These are phyloP conservation scores for Vipera latastei DNA, from an alignment of 2,797 vertebrate genomes.

Conservation along the genomic window DNA sequence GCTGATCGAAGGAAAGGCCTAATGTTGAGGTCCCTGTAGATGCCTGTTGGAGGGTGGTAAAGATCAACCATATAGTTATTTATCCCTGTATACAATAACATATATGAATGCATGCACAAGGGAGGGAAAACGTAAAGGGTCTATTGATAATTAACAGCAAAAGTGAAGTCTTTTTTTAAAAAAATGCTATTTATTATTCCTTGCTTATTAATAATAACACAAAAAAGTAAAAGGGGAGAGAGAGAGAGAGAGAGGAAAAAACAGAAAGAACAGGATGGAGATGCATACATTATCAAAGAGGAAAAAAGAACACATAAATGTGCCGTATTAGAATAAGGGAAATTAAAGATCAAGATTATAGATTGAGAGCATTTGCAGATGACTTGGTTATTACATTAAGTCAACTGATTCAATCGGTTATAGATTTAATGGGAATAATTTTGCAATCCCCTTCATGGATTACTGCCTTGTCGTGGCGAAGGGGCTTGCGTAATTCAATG, in stretches of 20 bases:
- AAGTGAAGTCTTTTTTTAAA: neutral
- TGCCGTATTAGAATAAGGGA: neutral
- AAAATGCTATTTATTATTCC: neutral
- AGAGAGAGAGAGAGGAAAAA: too few relatives aligned
- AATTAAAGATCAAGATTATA: too few relatives aligned
- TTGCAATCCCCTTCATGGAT: too few relatives aligned
- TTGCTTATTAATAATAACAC: neutral
- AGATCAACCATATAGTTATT: neutral
- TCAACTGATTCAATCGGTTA: too few relatives aligned
- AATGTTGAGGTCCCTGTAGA: neutral
- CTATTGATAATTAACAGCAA: neutral
- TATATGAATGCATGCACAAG: neutral
- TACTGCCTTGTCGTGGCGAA: too few relatives aligned
- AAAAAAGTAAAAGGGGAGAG: too few relatives aligned
- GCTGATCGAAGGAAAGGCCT: neutral
- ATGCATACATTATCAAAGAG: neutral
- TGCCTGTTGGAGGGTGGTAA: neutral
- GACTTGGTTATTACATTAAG: too few relatives aligned
- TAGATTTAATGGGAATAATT: too few relatives aligned
- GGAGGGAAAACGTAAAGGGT: neutral
- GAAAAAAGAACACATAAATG: neutral
- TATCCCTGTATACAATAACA: neutral
- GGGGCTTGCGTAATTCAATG: too few relatives aligned
- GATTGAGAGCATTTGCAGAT: too few relatives aligned
- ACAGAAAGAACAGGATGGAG: neutral